Evolutionary conservation across 2,113 vertebrate species (phyloP), one percentile per base, ranked within the genome.

Genomic region (Ariopsis seemanni): DNA sequence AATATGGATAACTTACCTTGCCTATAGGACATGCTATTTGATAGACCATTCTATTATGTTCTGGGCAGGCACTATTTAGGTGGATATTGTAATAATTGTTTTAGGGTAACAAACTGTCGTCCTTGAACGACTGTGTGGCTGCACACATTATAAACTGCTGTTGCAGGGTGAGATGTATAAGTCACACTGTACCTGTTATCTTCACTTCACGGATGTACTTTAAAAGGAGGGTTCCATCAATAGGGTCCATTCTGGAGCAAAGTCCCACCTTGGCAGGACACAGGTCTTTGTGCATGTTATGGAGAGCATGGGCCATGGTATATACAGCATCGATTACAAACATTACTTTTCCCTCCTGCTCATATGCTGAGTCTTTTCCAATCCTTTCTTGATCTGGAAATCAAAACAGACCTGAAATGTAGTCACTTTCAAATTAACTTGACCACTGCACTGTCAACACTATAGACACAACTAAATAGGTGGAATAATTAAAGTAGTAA

Each of bases 291-390:
- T 99, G 97, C 97, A 99, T 99, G 91, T 96, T 97, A 88, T 99
- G 97, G 86, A 99, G 96, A 0, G 97, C 98, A 0, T 99, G 97
- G 18, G 98, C 98, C 98, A 99, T 99, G 85, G 97, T 95, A 0
- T 99, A 99, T 71, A 99, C 98, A 0, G 98, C 98, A 0, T 99
- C 98, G 0, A 99, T 99, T 77, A 99, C 98, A 50, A 99, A 99
- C 92, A 99, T 98, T 58, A 99, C 98, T 90, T 99, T 99, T 85
- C 98, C 98, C 89, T 99, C 98, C 93, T 99, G 98, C 90, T 99
- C 98, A 0, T 99, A 99, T 0, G 95, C 92, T 0, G 97, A 98
- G 93, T 99, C 97, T 92, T 98, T 97, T 87, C 97, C 97, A 12
- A 99, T 99, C 88, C 98, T 95, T 92, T 99, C 98, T 0, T 98